These are phyloP conservation scores for Trachops cirrhosus DNA, from an alignment of 2,797 vertebrate genomes.

Conservation along the genomic window DNA sequence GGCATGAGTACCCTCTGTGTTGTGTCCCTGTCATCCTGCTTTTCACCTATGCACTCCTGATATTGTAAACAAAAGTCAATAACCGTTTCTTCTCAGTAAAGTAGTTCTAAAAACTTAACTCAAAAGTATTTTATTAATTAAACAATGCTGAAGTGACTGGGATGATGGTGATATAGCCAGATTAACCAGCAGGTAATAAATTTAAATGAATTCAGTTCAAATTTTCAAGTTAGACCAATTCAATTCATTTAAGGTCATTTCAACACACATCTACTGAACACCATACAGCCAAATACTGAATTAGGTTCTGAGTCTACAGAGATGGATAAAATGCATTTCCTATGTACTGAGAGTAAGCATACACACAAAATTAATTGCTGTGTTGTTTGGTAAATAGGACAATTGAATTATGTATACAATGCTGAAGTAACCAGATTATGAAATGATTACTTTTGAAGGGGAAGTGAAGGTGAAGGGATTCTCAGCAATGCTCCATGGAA, in stretches of 20 bases:
- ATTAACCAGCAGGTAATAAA: constrained; percentile 31
- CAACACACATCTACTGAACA: background rate
- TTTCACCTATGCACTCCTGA: background rate
- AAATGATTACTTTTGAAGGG: background rate
- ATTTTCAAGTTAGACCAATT: background rate
- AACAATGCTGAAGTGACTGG: background rate
- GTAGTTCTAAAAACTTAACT: background rate
- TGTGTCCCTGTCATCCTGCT: background rate
- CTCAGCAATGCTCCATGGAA: background rate
- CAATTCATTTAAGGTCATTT: background rate
- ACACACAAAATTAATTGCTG: background rate
- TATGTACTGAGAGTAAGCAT: background rate
- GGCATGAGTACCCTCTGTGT: background rate
- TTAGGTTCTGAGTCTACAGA: background rate
- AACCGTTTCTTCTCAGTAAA: background rate
- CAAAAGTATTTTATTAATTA: constrained; percentile 10
- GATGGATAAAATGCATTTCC: background rate
- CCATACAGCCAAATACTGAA: background rate
- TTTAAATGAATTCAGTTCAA: constrained; percentile 34
- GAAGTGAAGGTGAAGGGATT: background rate
- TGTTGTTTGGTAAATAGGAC: background rate
- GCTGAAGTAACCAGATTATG: background rate
- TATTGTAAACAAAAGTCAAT: background rate
- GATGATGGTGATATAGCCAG: background rate
- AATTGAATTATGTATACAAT: background rate